These are phyloP conservation scores for Burhinus bistriatus DNA, from an alignment of 2,113 vertebrate species.

Conservation along the genomic window DNA sequence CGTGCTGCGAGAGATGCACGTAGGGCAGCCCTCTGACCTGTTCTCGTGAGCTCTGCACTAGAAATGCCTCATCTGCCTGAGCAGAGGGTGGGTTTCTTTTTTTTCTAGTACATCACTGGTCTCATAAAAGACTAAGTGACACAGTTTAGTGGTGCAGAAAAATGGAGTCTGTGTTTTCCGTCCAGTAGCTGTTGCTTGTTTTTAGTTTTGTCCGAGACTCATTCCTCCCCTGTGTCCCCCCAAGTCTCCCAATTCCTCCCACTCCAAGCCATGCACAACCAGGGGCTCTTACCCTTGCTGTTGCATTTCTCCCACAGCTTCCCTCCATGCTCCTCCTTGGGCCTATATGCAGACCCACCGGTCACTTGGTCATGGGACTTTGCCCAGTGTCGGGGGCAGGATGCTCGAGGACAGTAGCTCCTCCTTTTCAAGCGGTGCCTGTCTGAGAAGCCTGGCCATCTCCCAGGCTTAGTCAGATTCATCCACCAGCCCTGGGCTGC, in stretches of 20 bases:
- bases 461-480: neutral
- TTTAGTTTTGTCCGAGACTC: neutral
- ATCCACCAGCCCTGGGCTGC: neutral
- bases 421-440: neutral
- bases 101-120: neutral
- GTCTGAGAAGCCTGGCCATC: neutral
- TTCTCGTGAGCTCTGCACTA: neutral
- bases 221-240: neutral
- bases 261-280: neutral
- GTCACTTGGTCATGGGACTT: neutral
- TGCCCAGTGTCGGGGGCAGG: neutral
- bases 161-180: neutral
- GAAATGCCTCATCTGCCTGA: constrained; percentile 11
- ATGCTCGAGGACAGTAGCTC: neutral
- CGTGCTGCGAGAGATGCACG: neutral
- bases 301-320: neutral
- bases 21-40: neutral
- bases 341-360: accelerated
- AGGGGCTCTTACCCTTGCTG: neutral
- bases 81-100: neutral
- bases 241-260: neutral
- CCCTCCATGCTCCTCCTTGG: neutral
- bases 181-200: neutral
- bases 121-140: neutral
- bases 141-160: constrained; percentile 4